Conservation (phyloP, 2,797 vertebrate genomes). For the Sebastes diaconus region DNA sequence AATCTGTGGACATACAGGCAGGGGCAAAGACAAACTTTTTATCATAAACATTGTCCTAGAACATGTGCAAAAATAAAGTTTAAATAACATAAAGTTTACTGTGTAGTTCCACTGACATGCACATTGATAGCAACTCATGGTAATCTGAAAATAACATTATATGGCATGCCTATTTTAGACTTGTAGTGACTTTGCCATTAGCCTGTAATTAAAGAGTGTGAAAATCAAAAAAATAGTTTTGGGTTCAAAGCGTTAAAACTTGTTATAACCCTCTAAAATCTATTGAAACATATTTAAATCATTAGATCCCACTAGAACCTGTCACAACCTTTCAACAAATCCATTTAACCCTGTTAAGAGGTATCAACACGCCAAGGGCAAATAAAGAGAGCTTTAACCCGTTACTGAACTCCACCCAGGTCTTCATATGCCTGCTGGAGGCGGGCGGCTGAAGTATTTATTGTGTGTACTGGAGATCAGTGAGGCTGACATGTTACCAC, state of each 20-base stretch:
- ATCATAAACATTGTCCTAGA: background rate
- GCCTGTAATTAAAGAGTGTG: background rate
- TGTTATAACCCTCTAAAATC: background rate
- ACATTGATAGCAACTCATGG: background rate
- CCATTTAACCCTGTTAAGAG: background rate
- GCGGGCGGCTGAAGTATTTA: background rate
- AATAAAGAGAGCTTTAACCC: background rate
- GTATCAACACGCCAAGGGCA: background rate
- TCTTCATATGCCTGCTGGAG: background rate
- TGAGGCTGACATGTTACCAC: background rate
- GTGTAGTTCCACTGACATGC: background rate
- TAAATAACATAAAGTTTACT: background rate
- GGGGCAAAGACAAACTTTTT: background rate
- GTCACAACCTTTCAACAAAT: background rate
- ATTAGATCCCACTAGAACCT: background rate
- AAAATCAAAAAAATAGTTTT: background rate
- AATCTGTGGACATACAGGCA: background rate
- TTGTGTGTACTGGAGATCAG: background rate
- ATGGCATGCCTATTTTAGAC: background rate
- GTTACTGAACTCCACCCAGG: background rate
- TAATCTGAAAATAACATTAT: background rate
- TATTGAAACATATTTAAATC: background rate
- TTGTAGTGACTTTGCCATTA: no score
- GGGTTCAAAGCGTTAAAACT: background rate
- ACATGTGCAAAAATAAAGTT: no score